Evolutionary conservation across 2,888 invertebrate species (phyloP).

Genomic region (Argyra leucocephala): DNA sequence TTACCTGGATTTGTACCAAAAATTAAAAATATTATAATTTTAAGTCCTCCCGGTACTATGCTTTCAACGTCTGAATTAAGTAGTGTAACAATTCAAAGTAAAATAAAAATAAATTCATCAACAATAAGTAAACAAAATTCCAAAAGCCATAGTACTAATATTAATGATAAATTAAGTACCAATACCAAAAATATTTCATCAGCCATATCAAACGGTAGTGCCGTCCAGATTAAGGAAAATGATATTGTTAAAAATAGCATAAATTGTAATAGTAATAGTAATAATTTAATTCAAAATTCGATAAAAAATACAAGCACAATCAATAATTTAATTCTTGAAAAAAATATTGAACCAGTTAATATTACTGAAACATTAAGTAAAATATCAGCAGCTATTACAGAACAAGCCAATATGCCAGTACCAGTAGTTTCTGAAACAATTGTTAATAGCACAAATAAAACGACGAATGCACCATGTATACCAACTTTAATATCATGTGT

Average conservation of each 20-base stretch:
- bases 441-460: constrained; percentile 23
- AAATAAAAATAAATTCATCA: background rate
- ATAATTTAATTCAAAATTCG: background rate
- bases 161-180: background rate
- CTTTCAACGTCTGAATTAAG: constrained; percentile 27
- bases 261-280: background rate
- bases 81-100: background rate
- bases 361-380: background rate
- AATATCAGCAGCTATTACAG: constrained; percentile 7
- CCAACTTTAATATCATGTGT: constrained; percentile 16
- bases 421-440: constrained; percentile 19
- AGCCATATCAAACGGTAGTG: constrained; percentile 26
- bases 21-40: constrained; percentile 34
- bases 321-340: background rate
- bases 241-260: background rate
- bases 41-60: constrained; percentile 35
- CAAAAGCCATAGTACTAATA: background rate
- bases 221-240: background rate
- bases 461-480: constrained; percentile 8
- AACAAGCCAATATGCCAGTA: constrained; percentile 11
- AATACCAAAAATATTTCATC: constrained; percentile 12
- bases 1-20: constrained; percentile 35
- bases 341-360: background rate
- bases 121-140: background rate
- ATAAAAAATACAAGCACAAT: no score